Evolutionary conservation across 2,113 vertebrate genomes (phyloP).

Genomic region (Columba livia): DNA sequence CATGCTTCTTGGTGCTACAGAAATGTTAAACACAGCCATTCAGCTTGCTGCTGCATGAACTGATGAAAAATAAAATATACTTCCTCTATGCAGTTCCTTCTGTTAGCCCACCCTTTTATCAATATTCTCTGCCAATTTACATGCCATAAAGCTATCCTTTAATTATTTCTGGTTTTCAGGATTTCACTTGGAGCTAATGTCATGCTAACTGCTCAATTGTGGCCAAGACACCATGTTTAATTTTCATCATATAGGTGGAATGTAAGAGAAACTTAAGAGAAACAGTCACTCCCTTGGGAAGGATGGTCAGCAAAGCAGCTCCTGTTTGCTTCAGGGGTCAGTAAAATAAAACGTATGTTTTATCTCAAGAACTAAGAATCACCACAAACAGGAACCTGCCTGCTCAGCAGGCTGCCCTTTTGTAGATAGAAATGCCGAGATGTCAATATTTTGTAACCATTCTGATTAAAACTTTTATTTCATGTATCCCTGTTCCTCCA

Average conservation of each 20-base stretch:
- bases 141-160: not conserved
- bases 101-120: rapidly evolving
- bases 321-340: not conserved
- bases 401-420: not conserved
- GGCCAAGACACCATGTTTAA: not conserved
- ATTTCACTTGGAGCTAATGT: not conserved
- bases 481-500: not conserved
- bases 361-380: not conserved
- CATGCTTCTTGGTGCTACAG: not conserved
- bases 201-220: not conserved
- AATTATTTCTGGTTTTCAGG: not conserved
- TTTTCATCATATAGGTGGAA: not conserved
- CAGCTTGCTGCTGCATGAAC: not conserved
- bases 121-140: not conserved
- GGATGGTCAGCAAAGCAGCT: not conserved
- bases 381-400: not conserved
- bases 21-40: not conserved
- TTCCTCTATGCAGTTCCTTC: not conserved
- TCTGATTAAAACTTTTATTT: not conserved
- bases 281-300: not conserved
- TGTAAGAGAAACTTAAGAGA: rapidly evolving
- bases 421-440: not conserved
- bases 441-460: not conserved
- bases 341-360: not conserved
- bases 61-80: not conserved